A percentile compares a stretch with the other conserved stretches of the same genome.
Evolutionary conservation across 1,140 invertebrate genomes (phyloP).

Genomic region (Globodera ellingtonae): DNA sequence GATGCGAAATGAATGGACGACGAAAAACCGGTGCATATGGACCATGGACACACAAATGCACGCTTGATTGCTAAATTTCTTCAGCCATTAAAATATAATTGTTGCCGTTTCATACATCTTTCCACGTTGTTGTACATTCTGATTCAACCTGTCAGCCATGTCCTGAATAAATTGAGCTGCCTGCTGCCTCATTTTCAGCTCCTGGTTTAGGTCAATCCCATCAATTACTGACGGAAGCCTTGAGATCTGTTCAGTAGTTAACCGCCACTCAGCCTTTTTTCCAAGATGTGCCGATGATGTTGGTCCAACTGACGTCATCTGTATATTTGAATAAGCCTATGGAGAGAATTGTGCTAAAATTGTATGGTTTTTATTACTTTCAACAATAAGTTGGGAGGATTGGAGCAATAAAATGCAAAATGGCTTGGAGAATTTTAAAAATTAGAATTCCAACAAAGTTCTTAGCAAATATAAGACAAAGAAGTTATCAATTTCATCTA

Average conservation of each 20-base stretch:
- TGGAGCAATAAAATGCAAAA: too few species aligned
- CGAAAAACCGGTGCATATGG: conserved; percentile 41
- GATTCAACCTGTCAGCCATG: conserved; percentile 23
- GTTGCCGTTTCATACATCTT: conserved; percentile 13
- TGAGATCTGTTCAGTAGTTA: conserved; percentile 20
- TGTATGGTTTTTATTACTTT: too few species aligned
- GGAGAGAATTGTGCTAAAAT: too few species aligned
- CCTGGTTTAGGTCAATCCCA: conserved; percentile 13
- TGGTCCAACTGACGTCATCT: conserved; percentile 22
- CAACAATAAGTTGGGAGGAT: too few species aligned
- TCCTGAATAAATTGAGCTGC: conserved; percentile 28
- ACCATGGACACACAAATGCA: conserved; percentile 40
- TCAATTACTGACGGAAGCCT: conserved; percentile 21
- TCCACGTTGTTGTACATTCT: conserved; percentile 24
- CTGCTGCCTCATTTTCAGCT: conserved; percentile 18
- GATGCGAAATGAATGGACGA: conserved; percentile 37
- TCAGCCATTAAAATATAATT: not conserved
- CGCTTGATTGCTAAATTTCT: conserved; percentile 25
- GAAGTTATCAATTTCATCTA: too few species aligned
- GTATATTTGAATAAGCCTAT: too few species aligned
- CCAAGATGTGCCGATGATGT: conserved; percentile 21
- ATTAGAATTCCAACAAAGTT: too few species aligned
- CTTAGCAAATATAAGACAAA: too few species aligned
- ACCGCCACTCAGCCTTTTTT: conserved; percentile 27
- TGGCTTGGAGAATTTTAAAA: too few species aligned